Evolutionary conservation across 2,797 vertebrate genomes (phyloP).

Genomic region (Sebastolobus altivelis): DNA sequence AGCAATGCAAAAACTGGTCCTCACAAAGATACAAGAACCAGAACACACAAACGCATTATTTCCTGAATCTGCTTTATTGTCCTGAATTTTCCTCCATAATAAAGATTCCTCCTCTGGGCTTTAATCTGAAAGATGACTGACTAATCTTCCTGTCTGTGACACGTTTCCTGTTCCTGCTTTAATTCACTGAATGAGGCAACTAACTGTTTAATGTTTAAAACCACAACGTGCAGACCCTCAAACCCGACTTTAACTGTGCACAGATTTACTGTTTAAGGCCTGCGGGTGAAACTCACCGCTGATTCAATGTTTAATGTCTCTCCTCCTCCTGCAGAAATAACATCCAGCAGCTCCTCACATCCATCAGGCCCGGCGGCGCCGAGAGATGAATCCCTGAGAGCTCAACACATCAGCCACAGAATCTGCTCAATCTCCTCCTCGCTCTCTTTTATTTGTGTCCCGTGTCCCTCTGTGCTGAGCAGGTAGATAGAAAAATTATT

Average conservation of each 20-base stretch:
- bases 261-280: constrained; percentile 57
- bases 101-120: background rate
- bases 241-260: constrained; percentile 29
- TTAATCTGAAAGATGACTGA: constrained; percentile 12
- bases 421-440: constrained; percentile 31
- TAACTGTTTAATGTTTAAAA: constrained; percentile 41
- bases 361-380: constrained; percentile 52
- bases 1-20: background rate
- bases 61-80: background rate
- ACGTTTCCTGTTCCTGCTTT: constrained; percentile 25
- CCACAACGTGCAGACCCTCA: background rate
- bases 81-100: background rate
- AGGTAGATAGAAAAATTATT: constrained; percentile 56
- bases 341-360: constrained; percentile 61
- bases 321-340: constrained; percentile 67
- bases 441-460: constrained; percentile 23
- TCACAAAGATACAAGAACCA: background rate
- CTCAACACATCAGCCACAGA: constrained; percentile 30
- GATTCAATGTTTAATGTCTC: constrained; percentile 62
- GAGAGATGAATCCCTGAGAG: constrained; percentile 46
- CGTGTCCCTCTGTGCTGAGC: constrained; percentile 26
- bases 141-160: constrained; percentile 17
- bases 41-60: background rate
- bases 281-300: constrained; percentile 44
- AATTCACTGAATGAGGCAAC: constrained; percentile 19